These are phyloP conservation scores for Ammodytes marinus DNA, from an alignment of 2,113 vertebrate species.

Conservation along the genomic window DNA sequence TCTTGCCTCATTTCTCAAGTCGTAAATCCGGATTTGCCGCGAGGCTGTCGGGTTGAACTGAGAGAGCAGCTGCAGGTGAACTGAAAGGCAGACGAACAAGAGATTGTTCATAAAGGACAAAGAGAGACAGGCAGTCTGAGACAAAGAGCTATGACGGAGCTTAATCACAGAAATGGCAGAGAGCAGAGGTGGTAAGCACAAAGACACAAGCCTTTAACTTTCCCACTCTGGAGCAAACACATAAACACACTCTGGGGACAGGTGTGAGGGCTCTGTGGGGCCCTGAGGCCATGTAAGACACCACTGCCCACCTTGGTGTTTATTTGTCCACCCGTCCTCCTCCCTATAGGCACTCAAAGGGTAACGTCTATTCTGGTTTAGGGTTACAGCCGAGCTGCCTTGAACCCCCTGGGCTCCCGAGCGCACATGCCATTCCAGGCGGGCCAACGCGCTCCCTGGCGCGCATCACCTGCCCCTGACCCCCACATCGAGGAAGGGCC, in stretches of 20 bases:
- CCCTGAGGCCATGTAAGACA: constrained; percentile 65
- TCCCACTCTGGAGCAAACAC: constrained; percentile 24
- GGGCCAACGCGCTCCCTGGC: constrained; percentile 75
- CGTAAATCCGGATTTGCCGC: constrained; percentile 72
- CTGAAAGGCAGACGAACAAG: constrained; percentile 66
- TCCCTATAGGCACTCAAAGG: constrained; percentile 83
- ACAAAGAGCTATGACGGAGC: constrained; percentile 38
- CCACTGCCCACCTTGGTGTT: constrained; percentile 82
- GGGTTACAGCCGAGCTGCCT: constrained; percentile 84
- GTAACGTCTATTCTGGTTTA: constrained; percentile 89
- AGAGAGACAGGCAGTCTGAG: constrained; percentile 28
- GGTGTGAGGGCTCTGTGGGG: constrained; percentile 65
- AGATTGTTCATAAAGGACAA: constrained; percentile 44
- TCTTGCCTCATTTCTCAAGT: constrained; percentile 68
- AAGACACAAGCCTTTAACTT: constrained; percentile 36
- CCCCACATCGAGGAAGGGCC: constrained; percentile 67
- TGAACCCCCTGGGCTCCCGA: constrained; percentile 82
- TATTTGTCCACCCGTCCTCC: constrained; percentile 79
- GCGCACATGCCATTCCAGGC: constrained; percentile 84
- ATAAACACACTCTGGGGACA: constrained; percentile 53
- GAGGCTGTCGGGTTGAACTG: constrained; percentile 63
- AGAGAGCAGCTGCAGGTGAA: constrained; percentile 77
- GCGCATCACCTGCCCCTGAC: constrained; percentile 76
- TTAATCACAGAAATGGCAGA: constrained; percentile 57
- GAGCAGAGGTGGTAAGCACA: constrained; percentile 26